Percentiles rank a stretch among this genome's conserved stretches.
Conservation (phyloP, 2,113 vertebrate genomes). For the Glaucidium brasilianum region DNA sequence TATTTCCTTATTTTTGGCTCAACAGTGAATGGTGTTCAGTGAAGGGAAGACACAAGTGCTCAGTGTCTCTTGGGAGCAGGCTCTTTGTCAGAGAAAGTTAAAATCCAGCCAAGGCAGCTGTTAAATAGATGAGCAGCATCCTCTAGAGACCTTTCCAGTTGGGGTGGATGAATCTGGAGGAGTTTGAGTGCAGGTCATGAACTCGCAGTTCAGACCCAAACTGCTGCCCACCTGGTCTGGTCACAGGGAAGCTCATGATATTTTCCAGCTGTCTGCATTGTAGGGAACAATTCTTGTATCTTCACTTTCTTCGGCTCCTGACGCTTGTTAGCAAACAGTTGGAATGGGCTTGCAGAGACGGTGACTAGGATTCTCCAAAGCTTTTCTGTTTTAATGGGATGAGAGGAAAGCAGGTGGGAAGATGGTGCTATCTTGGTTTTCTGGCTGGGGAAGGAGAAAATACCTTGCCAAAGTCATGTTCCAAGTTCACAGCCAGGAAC, state of each 20-base stretch:
- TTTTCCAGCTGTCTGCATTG: constrained; percentile 48
- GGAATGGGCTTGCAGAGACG: background rate
- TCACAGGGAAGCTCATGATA: constrained; percentile 27
- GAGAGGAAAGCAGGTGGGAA: background rate
- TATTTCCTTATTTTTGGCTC: background rate
- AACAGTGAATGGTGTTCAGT: background rate
- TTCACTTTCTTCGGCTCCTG: background rate
- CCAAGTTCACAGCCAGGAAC: background rate
- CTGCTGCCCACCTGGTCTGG: constrained; percentile 50
- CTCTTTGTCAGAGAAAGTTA: constrained; percentile 34
- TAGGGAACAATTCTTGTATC: background rate
- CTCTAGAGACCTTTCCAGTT: constrained; percentile 25
- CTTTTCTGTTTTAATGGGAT: background rate
- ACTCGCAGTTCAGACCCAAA: constrained; percentile 27
- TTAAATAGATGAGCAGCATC: constrained; percentile 22
- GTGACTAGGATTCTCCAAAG: background rate
- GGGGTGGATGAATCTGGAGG: constrained; percentile 49
- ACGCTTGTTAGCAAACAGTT: background rate
- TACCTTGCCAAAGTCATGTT: background rate
- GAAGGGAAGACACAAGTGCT: constrained; percentile 8
- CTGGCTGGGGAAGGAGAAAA: background rate
- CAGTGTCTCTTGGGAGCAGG: background rate
- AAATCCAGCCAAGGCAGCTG: constrained; percentile 41
- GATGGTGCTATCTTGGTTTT: background rate
- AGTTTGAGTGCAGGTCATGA: constrained; percentile 55